A percentile compares a stretch with the other conserved stretches of the same genome.
These are phyloP conservation scores for Aeoliscus strigatus DNA, from an alignment of 2,797 vertebrate genomes.

Conservation along the genomic window DNA sequence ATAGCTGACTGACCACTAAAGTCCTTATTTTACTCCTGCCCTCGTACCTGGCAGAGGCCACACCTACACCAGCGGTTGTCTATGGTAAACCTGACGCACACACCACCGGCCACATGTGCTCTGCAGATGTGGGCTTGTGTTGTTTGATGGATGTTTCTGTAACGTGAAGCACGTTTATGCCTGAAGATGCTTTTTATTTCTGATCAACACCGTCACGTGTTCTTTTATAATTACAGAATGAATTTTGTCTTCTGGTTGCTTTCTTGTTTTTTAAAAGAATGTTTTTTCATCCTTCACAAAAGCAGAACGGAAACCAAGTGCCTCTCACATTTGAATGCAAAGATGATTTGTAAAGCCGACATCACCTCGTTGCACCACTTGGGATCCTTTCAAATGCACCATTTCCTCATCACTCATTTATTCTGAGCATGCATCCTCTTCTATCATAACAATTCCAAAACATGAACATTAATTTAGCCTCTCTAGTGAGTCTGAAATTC, in stretches of 20 bases:
- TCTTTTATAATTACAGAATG: slow-evolving; percentile 1
- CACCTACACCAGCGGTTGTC: slow-evolving; percentile 85
- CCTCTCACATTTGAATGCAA: slow-evolving; percentile 14
- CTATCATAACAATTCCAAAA: slow-evolving; percentile 46
- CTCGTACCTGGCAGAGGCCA: slow-evolving; percentile 86
- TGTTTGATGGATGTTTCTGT: slow-evolving; percentile 44
- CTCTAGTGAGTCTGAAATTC: slow-evolving; percentile 28
- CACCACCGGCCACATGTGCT: slow-evolving; percentile 36
- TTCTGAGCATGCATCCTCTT: slow-evolving; percentile 49
- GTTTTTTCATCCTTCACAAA: slow-evolving; percentile 12
- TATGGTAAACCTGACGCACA: slow-evolving; percentile 84
- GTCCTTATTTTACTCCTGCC: slow-evolving; percentile 75
- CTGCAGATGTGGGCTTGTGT: slow-evolving; percentile 30
- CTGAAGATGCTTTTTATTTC: slow-evolving; percentile 29
- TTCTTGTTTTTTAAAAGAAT: background rate
- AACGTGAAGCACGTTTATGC: slow-evolving; percentile 56
- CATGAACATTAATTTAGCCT: slow-evolving; percentile 39
- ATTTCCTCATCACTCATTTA: slow-evolving; percentile 33
- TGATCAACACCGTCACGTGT: slow-evolving; percentile 5
- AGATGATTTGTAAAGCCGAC: slow-evolving; percentile 27
- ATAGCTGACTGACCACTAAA: slow-evolving; percentile 69
- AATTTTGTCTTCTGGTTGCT: slow-evolving; percentile 8
- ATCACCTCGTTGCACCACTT: slow-evolving; percentile 12
- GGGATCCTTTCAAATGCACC: slow-evolving; percentile 29
- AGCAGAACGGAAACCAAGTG: slow-evolving; percentile 3